phyloP scores from a whole-genome alignment of 2,797 vertebrate species.

The Macropus fuliginosus region DNA sequence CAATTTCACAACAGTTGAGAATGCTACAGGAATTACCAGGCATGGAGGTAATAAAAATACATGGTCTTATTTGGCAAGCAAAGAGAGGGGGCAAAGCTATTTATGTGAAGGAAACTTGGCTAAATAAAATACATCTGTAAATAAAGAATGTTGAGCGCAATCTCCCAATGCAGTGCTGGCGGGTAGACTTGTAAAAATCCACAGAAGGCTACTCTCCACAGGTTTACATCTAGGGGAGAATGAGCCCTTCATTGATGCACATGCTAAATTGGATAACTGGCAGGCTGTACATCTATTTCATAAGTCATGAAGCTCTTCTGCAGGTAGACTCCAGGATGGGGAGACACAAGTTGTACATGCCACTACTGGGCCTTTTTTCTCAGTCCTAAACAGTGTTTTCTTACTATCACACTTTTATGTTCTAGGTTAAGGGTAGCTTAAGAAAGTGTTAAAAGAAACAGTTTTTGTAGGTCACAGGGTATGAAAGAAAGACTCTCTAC shows the following conservation, averaged over 20 bases:
- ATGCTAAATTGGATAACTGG: accelerated
- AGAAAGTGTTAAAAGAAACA: background rate
- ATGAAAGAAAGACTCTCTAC: background rate
- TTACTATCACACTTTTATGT: background rate
- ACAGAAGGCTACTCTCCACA: accelerated
- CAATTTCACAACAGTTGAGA: constrained; percentile 3
- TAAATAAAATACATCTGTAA: constrained; percentile 38
- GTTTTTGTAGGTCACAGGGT: background rate
- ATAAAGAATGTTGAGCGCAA: background rate
- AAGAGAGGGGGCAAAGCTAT: background rate
- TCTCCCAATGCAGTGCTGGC: background rate
- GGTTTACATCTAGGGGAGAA: accelerated
- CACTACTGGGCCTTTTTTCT: too few relatives aligned
- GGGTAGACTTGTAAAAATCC: background rate
- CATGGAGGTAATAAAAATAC: background rate
- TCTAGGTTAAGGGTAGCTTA: background rate
- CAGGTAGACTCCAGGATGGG: background rate
- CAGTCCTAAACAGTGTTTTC: background rate
- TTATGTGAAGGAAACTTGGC: background rate
- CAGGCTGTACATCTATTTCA: background rate
- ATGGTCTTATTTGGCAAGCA: constrained; percentile 36
- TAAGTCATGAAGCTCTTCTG: background rate
- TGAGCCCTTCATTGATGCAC: background rate
- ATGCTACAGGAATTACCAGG: constrained; percentile 14
- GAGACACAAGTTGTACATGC: background rate